Evolutionary conservation across 2,888 invertebrate genomes (phyloP), one percentile per base, ranked within the genome.

Genomic region (Unio pictorum): DNA sequence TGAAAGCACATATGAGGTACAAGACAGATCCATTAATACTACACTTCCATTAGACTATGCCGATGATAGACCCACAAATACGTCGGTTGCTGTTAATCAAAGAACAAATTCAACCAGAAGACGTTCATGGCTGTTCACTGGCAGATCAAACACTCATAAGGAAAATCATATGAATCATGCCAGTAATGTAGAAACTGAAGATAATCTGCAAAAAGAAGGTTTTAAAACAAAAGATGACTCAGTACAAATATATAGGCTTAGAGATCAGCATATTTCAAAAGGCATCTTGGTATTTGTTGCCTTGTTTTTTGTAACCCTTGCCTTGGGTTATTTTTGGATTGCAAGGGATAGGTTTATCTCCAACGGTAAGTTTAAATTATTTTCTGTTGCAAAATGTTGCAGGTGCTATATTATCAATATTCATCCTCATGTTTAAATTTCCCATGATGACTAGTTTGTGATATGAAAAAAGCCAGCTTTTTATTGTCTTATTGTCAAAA

Each of bases 21-120:
- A 81, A 71, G 83, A 84, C 67, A 82, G 83, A 68, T 83, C 83
- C 26, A 78, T 84, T 17, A 85, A 85, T 70, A 85, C 86, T 11
- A 81, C 83, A n/a, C 73, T 85, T 64, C 68, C 75, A 55, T 78
- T 78, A 66, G 80, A 81, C 61, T 78, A 78, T 67, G 67, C 64
- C 64, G 78, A 79, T 71, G 66, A 75, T n/a, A 69, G 66, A 54
- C 65, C 68, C 55, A 69, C 73, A 57, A 75, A 67, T 26, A 71
- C 69, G 23, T 45, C 67, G 56, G 23, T 56, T 20, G 58, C 57
- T 11, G 18, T 11, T 20, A 55, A 67, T 60, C 55, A 58, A 23
- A 59, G 58, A 23, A 55, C 62, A 54, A 61, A 55, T 26, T 55
- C 66, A 23, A 28, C 20, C 26, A 58, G 23, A 63, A 68, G 66